Conservation (phyloP, 2,113 vertebrate genomes). For the Lasiurus borealis region DNA sequence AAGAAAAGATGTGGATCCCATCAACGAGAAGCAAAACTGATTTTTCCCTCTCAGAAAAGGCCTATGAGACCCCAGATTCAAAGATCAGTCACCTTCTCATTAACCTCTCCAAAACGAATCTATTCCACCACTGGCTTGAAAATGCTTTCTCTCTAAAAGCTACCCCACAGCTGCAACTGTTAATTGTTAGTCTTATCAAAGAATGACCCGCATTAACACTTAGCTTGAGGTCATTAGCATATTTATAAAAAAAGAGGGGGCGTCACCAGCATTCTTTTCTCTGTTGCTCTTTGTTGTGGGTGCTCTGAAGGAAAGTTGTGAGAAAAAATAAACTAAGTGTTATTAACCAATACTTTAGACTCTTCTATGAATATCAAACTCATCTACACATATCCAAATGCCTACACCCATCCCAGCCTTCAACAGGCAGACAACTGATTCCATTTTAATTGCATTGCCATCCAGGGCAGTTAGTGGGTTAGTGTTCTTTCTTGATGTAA, state of each 20-base stretch:
- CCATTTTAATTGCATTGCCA: conserved; percentile 76
- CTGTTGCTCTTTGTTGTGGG: conserved; percentile 70
- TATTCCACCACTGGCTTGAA: conserved; percentile 85
- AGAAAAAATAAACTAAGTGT: conserved; percentile 71
- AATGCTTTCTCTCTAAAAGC: conserved; percentile 88
- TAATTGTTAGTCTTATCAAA: conserved; percentile 91
- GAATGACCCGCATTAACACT: conserved; percentile 90
- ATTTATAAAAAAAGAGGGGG: conserved; percentile 85
- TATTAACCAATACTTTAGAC: conserved; percentile 69
- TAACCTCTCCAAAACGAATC: conserved; percentile 90
- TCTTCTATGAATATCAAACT: conserved; percentile 62
- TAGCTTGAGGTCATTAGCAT: conserved; percentile 88
- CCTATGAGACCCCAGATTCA: conserved; percentile 86
- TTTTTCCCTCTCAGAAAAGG: conserved; percentile 71
- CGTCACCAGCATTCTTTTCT: conserved; percentile 80
- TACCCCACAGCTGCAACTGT: conserved; percentile 84
- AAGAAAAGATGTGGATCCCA: conserved; percentile 79
- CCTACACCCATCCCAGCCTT: not conserved
- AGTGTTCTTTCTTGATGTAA: conserved; percentile 77
- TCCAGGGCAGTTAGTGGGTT: conserved; percentile 69
- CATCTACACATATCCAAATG: conserved; percentile 60
- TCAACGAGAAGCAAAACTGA: conserved; percentile 82
- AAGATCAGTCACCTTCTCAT: conserved; percentile 89
- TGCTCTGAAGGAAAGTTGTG: not conserved
- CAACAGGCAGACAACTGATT: conserved; percentile 69